Evolutionary conservation across 2,113 vertebrate genomes (phyloP).

Genomic region (Lipophrys pholis): DNA sequence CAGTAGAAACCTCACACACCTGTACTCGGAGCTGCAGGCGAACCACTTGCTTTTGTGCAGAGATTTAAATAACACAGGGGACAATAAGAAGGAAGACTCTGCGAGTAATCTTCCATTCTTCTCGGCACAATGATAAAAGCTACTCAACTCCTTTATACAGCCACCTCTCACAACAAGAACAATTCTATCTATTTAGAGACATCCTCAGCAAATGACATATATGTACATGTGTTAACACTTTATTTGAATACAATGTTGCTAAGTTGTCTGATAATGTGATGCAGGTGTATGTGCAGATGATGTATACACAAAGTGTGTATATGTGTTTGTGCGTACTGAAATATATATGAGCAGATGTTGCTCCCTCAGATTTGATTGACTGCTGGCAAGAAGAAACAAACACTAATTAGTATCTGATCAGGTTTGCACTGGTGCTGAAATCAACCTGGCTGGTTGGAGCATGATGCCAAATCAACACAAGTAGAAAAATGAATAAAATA

Average conservation of each 20-base stretch:
- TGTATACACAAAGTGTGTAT: not conserved
- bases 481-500: too few species aligned
- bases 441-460: not conserved
- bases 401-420: slow-evolving; percentile 6
- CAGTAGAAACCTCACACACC: slow-evolving; percentile 60
- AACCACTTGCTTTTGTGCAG: slow-evolving; percentile 67
- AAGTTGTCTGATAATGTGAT: slow-evolving; percentile 17
- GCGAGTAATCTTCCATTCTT: slow-evolving; percentile 61
- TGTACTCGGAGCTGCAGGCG: slow-evolving; percentile 65
- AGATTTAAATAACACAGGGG: slow-evolving; percentile 78
- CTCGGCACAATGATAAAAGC: slow-evolving; percentile 46
- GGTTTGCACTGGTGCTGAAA: not conserved
- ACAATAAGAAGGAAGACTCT: slow-evolving; percentile 58
- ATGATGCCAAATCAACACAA: not conserved
- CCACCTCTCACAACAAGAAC: slow-evolving; percentile 27
- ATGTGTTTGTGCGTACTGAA: not conserved
- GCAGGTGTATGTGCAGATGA: not conserved
- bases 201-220: slow-evolving; percentile 16
- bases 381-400: not conserved
- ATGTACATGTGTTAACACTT: slow-evolving; percentile 16
- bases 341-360: not conserved
- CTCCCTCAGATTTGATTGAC: not conserved
- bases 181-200: slow-evolving; percentile 31
- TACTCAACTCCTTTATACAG: slow-evolving; percentile 44
- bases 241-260: slow-evolving; percentile 17